Evolutionary conservation across 2,797 vertebrate genomes (phyloP), one percentile per base, ranked within the genome.

Genomic region (Sebastolobus altivelis): DNA sequence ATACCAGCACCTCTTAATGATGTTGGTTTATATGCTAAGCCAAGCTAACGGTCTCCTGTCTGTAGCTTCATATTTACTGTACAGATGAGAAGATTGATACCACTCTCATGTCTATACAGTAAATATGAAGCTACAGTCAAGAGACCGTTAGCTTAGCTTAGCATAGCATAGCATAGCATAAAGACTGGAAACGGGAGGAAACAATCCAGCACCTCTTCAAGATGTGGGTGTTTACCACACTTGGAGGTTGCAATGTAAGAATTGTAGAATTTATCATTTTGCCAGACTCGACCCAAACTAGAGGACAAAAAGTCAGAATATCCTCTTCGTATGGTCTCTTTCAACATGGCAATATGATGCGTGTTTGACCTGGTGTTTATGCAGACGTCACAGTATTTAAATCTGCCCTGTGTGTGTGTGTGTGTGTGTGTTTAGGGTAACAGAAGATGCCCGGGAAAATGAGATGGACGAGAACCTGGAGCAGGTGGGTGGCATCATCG

Each of bases 391-490:
- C 49, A 7, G 29, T 68, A 33, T 80, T 72, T 37, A 33, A 33
- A 81, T 65, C 54, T 72, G 22, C 71, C 43, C n/a, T 52, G 25
- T 69, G 20, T 18, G 12, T 55, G 65, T 59, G 63, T 97, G 96
- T 86, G 96, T 97, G 92, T 67, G 49, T 89, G 67, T 87, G 1
- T 90, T 77, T 6, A 99, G 99, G 96, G 98, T 99, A 97, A 99
- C 99, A 95, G 96, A 99, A 0, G 98, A 99, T 93, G 98, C 98
- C 75, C 96, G 99, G 86, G 99, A 99, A 97, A 97, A 97, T 59
- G 99, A 99, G 94, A 99, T 99, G 99, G 99, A 99, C 83, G 98
- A 99, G 92, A 99, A 99, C 93, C 97, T 99, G 20, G 98, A 99
- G 92, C 99, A 99, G 92, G 98, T 99, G 92, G 97, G 98, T 6